A percentile compares a stretch with the other conserved stretches of the same genome.
phyloP scores from a whole-genome alignment of 2,113 vertebrate species.

The Oryzias melastigma region DNA sequence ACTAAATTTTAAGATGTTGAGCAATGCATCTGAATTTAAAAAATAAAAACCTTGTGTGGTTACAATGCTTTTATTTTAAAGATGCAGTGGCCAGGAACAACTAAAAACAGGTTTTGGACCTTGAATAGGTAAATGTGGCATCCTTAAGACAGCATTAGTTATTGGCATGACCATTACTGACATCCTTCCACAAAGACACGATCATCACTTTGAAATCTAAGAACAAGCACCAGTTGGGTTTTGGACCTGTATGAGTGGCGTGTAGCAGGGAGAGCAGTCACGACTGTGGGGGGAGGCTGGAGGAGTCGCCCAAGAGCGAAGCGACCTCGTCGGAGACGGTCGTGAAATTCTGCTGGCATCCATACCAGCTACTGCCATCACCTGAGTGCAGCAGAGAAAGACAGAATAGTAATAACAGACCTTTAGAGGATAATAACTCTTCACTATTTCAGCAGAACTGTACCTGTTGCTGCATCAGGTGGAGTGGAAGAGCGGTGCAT shows the following conservation, averaged over 20 bases:
- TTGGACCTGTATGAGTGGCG: slow-evolving; percentile 88
- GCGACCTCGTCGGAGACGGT: slow-evolving; percentile 87
- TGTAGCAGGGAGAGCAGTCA: slow-evolving; percentile 81
- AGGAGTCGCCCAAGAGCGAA: slow-evolving; percentile 91
- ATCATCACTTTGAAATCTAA: too few relatives aligned
- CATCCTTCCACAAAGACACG: too few relatives aligned
- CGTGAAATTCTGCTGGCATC: slow-evolving; percentile 86
- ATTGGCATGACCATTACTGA: too few relatives aligned
- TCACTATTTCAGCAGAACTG: not conserved
- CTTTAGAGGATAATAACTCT: not conserved
- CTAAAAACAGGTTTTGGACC: too few relatives aligned
- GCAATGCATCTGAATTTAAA: too few relatives aligned
- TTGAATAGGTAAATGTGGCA: too few relatives aligned
- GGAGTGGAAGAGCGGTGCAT: slow-evolving; percentile 87
- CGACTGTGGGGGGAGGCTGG: slow-evolving; percentile 85
- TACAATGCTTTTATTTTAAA: too few relatives aligned
- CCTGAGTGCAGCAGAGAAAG: slow-evolving; percentile 66
- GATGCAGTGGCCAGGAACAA: too few relatives aligned
- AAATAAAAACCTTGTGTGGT: too few relatives aligned
- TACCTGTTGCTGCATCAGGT: slow-evolving; percentile 96
- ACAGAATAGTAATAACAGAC: not conserved
- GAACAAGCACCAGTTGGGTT: too few relatives aligned
- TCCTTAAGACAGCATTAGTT: too few relatives aligned
- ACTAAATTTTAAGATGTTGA: too few relatives aligned
- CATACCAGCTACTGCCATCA: slow-evolving; percentile 93